Evolutionary conservation across 2,797 vertebrate species (phyloP), one percentile per base, ranked within the genome.

Genomic region (Holocentrus rufus): DNA sequence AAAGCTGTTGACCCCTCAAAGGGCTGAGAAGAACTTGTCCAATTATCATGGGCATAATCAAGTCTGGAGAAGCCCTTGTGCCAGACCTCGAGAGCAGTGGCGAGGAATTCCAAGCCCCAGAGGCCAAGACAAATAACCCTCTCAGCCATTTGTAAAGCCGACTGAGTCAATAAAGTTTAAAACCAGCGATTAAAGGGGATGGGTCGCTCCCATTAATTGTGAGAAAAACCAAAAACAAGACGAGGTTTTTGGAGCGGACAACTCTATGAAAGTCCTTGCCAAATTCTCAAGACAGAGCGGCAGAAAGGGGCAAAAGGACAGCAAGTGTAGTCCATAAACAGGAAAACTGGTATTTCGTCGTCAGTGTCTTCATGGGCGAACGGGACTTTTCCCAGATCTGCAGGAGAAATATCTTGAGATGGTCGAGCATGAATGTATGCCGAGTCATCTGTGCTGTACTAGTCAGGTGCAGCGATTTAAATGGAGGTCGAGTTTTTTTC

Each of bases 81-180:
- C 79, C 88, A 87, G 70, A 87, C 59, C 60, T 69, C 5, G 7
- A 81, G 56, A 81, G 62, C 47, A 65, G 60, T 71, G 79, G 78
- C 3, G 18, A 77, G 67, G 66, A 85, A 85, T 85, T 76, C 74
- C 74, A 78, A 72, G 55, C 58, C 59, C 71, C 44, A 61, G 64
- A 79, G 65, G 82, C 87, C 78, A 89, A 89, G 82, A 77, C 79
- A 85, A 90, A 91, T 68, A 80, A 2, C 57, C 60, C 65, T 76
- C 74, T 69, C 50, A 34, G 68, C 66, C 74, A 62, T 81, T 88
- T 81, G 39, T 72, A 59, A 83, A 73, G 74, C 69, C 49, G 78
- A 82, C 69, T 50, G 62, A 72, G 74, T 85, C 74, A 81, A 77
- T 86, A 87, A 84, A 81, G 66, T 88, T 85, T 85, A 85, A 62